Percentiles rank a stretch among this genome's conserved stretches.
phyloP scores from a whole-genome alignment of 2,113 vertebrate species.

The Carollia perspicillata region DNA sequence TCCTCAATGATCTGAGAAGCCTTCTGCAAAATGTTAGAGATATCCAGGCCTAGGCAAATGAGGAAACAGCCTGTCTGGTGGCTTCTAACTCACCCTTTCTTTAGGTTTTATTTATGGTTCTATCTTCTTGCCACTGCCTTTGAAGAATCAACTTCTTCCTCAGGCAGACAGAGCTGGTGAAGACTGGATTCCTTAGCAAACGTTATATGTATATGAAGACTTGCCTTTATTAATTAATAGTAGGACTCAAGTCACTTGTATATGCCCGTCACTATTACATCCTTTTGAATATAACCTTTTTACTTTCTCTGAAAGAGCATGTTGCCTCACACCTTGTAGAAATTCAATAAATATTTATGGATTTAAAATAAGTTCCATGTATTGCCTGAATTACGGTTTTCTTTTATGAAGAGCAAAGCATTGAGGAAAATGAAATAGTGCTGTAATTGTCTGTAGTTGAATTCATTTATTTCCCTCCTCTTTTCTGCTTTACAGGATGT shows the following conservation, averaged over 20 bases:
- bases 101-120: conserved; percentile 35
- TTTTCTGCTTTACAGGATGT: conserved; percentile 64
- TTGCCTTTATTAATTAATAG: background rate
- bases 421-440: conserved; percentile 70
- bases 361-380: conserved; percentile 55
- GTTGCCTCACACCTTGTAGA: background rate
- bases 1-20: conserved; percentile 2
- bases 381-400: conserved; percentile 62
- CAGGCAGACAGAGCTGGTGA: background rate
- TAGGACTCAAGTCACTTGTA: background rate
- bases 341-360: background rate
- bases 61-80: background rate
- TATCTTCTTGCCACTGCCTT: conserved; percentile 27
- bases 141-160: conserved; percentile 13
- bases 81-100: background rate
- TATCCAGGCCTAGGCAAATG: background rate
- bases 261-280: background rate
- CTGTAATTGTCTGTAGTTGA: conserved; percentile 67
- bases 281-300: background rate
- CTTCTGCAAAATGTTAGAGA: background rate
- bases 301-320: background rate
- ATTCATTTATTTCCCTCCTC: conserved; percentile 67
- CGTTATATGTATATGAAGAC: background rate
- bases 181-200: background rate
- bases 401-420: conserved; percentile 65